These are phyloP conservation scores for Heterotis niloticus DNA, from an alignment of 2,113 vertebrate species.

Conservation along the genomic window DNA sequence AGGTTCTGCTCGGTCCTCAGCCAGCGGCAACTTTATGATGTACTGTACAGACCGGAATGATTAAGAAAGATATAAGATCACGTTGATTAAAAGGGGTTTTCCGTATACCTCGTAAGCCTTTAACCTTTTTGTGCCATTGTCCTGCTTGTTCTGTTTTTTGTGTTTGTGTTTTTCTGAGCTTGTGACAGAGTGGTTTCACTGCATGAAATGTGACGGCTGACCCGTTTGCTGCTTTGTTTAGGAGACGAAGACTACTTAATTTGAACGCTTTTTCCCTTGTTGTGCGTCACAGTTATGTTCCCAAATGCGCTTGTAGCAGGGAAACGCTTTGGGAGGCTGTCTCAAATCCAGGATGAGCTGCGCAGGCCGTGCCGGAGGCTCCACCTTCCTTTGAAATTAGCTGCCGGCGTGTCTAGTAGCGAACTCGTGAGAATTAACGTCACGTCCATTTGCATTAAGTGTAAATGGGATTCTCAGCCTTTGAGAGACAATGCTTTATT, in stretches of 20 bases:
- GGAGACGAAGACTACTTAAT: slow-evolving; percentile 4
- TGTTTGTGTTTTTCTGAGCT: background rate
- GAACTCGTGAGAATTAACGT: slow-evolving; percentile 32
- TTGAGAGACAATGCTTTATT: slow-evolving; percentile 36
- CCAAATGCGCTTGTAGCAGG: background rate
- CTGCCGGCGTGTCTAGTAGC: slow-evolving; percentile 34
- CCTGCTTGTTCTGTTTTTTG: slow-evolving; percentile 14
- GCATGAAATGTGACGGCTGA: slow-evolving; percentile 28
- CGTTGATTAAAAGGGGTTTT: slow-evolving; percentile 5
- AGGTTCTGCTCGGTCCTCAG: slow-evolving; percentile 13
- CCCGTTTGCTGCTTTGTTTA: slow-evolving; percentile 21
- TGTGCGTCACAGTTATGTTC: slow-evolving; percentile 5
- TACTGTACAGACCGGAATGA: slow-evolving; percentile 26
- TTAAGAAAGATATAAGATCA: background rate
- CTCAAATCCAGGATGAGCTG: background rate
- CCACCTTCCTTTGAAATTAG: slow-evolving; percentile 30
- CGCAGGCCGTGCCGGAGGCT: background rate
- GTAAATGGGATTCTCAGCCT: slow-evolving; percentile 33
- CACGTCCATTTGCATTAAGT: slow-evolving; percentile 29
- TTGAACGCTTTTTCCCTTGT: slow-evolving; percentile 17
- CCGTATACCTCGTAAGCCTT: slow-evolving; percentile 28
- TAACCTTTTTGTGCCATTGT: slow-evolving; percentile 14
- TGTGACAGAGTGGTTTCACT: slow-evolving; percentile 10
- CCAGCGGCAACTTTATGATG: background rate
- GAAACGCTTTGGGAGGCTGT: slow-evolving; percentile 27